These are phyloP conservation scores for Drosophila mulleri DNA, from an alignment of 2,888 invertebrate genomes.

Conservation along the genomic window DNA sequence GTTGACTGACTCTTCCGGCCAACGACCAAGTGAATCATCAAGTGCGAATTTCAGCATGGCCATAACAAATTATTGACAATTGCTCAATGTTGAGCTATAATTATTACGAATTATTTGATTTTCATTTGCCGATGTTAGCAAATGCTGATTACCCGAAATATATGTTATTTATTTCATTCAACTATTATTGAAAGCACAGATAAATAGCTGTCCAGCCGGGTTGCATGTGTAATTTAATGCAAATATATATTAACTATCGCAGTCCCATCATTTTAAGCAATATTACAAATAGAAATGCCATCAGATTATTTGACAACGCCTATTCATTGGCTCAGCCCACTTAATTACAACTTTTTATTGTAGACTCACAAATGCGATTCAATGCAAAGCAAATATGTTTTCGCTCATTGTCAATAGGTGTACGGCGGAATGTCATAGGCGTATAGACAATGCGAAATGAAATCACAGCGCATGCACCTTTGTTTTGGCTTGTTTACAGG, in stretches of 20 bases:
- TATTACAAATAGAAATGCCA: slow-evolving; percentile 3
- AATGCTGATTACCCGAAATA: background rate
- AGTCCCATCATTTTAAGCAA: slow-evolving; percentile 9
- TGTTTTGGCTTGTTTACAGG: slow-evolving; percentile 61
- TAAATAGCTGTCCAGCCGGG: background rate
- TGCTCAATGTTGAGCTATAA: background rate
- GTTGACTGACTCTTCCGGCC: background rate
- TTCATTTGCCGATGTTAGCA: background rate
- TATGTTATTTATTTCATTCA: background rate
- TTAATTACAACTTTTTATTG: slow-evolving; percentile 56
- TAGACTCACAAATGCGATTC: slow-evolving; percentile 15
- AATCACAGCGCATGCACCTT: slow-evolving; percentile 54
- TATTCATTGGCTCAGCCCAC: slow-evolving; percentile 56
- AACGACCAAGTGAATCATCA: background rate
- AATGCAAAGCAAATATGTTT: slow-evolving; percentile 46
- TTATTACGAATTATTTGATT: background rate
- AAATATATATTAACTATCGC: slow-evolving; percentile 1
- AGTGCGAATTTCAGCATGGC: background rate
- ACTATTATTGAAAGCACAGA: background rate
- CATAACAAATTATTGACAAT: slow-evolving; percentile 4
- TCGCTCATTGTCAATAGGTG: slow-evolving; percentile 36
- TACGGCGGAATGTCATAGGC: slow-evolving; percentile 35
- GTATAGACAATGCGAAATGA: slow-evolving; percentile 42
- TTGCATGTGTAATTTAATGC: background rate
- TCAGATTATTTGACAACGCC: slow-evolving; percentile 37